These are phyloP conservation scores for Chelonus formosanus DNA, from an alignment of 2,888 invertebrate genomes.

Conservation along the genomic window DNA sequence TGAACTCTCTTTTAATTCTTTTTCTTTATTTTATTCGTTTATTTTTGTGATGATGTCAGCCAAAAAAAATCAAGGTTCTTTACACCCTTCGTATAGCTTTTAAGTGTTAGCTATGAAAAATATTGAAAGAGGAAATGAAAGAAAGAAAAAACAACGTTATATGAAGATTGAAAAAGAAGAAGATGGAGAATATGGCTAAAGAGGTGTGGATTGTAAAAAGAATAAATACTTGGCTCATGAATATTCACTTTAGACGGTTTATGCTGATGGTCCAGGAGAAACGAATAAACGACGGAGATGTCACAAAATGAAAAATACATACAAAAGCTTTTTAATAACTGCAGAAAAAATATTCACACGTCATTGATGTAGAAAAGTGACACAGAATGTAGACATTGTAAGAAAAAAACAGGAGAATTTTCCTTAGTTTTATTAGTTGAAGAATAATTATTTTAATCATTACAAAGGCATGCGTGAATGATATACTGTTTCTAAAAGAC, in stretches of 20 bases:
- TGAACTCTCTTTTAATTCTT: conserved; percentile 1
- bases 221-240: conserved; percentile 9
- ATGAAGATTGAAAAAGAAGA: conserved; percentile 3
- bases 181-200: not conserved
- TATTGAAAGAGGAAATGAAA: not conserved
- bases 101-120: not conserved
- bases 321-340: conserved; percentile 1
- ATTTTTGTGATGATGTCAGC: not conserved
- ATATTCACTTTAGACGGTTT: conserved; percentile 3
- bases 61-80: not conserved
- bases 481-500: not conserved
- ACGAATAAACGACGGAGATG: conserved; percentile 12
- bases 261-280: conserved; percentile 7
- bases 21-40: not conserved
- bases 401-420: not conserved
- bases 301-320: conserved; percentile 14
- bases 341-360: not conserved
- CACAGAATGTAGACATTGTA: not conserved
- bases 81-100: not conserved
- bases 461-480: conserved; percentile 2
- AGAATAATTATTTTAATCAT: conserved; percentile 4
- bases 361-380: not conserved
- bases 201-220: conserved; percentile 14
- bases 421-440: not conserved
- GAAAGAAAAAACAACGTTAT: conserved; percentile 8